Percentiles rank a stretch among this genome's conserved stretches.
phyloP scores from a whole-genome alignment of 2,113 vertebrate species.

The Riparia riparia region DNA sequence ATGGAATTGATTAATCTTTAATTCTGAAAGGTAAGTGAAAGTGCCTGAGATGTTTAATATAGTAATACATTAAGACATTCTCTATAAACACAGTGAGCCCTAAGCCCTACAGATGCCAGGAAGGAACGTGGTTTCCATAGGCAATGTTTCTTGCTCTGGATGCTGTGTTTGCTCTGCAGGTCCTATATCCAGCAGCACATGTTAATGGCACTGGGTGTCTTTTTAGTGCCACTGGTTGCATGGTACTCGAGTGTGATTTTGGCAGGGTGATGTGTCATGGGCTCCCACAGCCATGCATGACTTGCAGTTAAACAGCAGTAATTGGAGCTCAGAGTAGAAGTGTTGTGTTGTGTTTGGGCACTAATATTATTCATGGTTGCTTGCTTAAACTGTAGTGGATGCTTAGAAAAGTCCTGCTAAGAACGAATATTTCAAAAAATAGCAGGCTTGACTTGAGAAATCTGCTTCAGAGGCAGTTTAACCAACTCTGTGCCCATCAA shows the following conservation, averaged over 20 bases:
- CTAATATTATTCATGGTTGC: neutral
- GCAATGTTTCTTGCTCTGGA: neutral
- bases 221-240: neutral
- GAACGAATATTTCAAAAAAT: neutral
- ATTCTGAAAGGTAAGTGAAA: slow-evolving; percentile 63
- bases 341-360: neutral
- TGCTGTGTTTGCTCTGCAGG: neutral
- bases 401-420: neutral
- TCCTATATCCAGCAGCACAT: neutral
- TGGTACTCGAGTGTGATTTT: neutral
- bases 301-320: neutral
- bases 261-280: neutral
- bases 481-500: neutral
- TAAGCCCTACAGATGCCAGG: slow-evolving; percentile 16
- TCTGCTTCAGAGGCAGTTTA: neutral
- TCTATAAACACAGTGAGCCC: neutral
- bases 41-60: slow-evolving; percentile 51
- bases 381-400: neutral
- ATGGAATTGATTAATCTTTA: slow-evolving; percentile 59
- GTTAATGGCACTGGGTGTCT: neutral
- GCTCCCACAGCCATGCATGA: rapidly evolving
- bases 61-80: slow-evolving; percentile 20
- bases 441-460: neutral
- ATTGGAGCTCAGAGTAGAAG: neutral
- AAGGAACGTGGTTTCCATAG: neutral